These are phyloP conservation scores for Acanthosepion pharaonis DNA, from an alignment of 2,888 invertebrate species.

Conservation along the genomic window DNA sequence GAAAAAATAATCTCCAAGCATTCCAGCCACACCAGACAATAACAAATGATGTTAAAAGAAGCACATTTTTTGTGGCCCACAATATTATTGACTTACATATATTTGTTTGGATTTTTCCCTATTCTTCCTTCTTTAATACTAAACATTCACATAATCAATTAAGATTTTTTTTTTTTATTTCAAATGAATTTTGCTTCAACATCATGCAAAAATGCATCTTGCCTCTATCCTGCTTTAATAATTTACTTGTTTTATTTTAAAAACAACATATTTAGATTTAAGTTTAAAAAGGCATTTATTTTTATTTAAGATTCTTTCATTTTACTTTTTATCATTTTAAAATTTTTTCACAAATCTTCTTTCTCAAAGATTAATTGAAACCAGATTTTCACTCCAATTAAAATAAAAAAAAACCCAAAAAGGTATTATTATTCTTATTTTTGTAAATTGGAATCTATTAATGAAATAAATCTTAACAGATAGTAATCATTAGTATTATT, in stretches of 20 bases:
- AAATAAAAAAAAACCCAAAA: not conserved
- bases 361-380: not conserved
- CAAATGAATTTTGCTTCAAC: not conserved
- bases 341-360: not conserved
- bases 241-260: not conserved
- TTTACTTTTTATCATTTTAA: not conserved
- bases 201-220: too few species aligned
- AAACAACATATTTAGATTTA: not conserved
- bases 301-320: not conserved
- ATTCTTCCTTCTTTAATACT: not conserved
- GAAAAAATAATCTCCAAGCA: not conserved
- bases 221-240: too few species aligned
- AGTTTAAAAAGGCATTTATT: not conserved
- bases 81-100: not conserved
- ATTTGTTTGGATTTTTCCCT: conserved; percentile 5
- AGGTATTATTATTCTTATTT: not conserved
- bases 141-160: not conserved
- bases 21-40: not conserved
- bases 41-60: conserved; percentile 22
- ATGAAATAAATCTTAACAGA: too few species aligned
- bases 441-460: conserved; percentile 15
- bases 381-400: not conserved
- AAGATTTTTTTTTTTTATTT: not conserved
- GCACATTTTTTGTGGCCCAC: not conserved
- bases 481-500: not conserved